Base-by-base conservation (phyloP, 2,797 vertebrate species). In the Trachops cirrhosus region DNA sequence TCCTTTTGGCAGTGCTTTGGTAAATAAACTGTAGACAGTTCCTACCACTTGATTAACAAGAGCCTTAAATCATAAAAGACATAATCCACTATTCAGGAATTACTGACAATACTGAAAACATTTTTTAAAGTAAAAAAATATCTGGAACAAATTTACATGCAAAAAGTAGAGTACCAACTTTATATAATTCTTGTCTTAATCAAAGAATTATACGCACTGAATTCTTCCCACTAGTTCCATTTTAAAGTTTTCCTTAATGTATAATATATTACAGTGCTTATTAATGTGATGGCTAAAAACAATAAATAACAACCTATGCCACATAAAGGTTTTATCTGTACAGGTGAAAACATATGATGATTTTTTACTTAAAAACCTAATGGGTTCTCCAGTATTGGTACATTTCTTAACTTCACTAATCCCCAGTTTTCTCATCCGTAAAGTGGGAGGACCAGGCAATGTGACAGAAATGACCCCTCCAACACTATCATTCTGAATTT, bases 41-140 rank as follows among this genome's bases (percentile, higher is more conserved):
- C 94, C 98, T 18, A 92, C 93, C 71, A 98, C 97, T 97, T 98
- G 98, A 74, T 98, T 98, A 78, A 98, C 97, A 78, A 98, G 98
- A 79, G 98, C 97, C 98, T 98, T 34, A 37, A 41, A 88, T 93
- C 32, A 71, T 77, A 86, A 95, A 94, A 97, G 46, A 89, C 70
- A 96, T 10, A 80, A 89, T 16, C 29, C 34, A 7, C 39, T 86
- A 86, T 86, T 86, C 44, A 57, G n/a, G 59, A 39, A 46, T 71
- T 68, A 80, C n/a, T 71, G 6, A 80, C 9, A 75, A 48, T 6
- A 48, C 22, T 52, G 10, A 29, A 5, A 57, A 71, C 95, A 16
- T 10, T 67, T 10, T 12, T 48, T 80, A 32, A 73, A 57, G 68
- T 34, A 44, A 71, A 44, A 12, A 24, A 1, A 32, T n/a, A 29